phyloP scores from a whole-genome alignment of 2,113 vertebrate species.

The Labeo rohita region DNA sequence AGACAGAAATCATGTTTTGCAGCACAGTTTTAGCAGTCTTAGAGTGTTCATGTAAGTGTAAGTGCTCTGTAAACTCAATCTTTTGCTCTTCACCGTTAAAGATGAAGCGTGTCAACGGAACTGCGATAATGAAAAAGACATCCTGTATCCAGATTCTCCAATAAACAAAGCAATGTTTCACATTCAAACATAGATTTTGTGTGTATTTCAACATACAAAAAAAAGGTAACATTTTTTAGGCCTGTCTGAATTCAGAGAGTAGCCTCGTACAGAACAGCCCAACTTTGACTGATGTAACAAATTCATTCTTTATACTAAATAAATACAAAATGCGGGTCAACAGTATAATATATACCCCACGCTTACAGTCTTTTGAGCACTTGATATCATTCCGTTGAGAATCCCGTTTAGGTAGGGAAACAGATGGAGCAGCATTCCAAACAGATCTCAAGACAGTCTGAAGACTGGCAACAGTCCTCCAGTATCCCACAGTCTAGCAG shows the following conservation, averaged over 20 bases:
- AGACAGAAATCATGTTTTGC: background rate
- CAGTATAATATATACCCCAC: background rate
- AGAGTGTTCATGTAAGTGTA: background rate
- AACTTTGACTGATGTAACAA: constrained; percentile 13
- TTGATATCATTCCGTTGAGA: constrained; percentile 12
- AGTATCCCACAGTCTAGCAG: constrained; percentile 74
- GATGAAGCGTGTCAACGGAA: background rate
- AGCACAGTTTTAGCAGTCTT: background rate
- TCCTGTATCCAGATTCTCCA: background rate
- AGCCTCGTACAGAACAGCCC: background rate
- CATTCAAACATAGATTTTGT: background rate
- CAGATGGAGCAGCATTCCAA: constrained; percentile 83
- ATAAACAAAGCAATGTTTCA: background rate
- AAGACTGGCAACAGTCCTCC: constrained; percentile 78
- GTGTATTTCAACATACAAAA: background rate
- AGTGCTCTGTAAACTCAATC: background rate
- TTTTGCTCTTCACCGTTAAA: background rate
- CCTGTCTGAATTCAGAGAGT: background rate
- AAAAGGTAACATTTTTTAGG: background rate
- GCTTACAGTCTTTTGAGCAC: constrained; percentile 10
- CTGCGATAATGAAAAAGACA: background rate
- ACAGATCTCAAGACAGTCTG: constrained; percentile 81
- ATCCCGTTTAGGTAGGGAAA: constrained; percentile 72
- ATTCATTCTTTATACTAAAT: constrained; percentile 13
- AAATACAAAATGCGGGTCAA: constrained; percentile 33